These are phyloP conservation scores for Fregetta grallaria DNA, from an alignment of 2,113 vertebrate species.

Conservation along the genomic window DNA sequence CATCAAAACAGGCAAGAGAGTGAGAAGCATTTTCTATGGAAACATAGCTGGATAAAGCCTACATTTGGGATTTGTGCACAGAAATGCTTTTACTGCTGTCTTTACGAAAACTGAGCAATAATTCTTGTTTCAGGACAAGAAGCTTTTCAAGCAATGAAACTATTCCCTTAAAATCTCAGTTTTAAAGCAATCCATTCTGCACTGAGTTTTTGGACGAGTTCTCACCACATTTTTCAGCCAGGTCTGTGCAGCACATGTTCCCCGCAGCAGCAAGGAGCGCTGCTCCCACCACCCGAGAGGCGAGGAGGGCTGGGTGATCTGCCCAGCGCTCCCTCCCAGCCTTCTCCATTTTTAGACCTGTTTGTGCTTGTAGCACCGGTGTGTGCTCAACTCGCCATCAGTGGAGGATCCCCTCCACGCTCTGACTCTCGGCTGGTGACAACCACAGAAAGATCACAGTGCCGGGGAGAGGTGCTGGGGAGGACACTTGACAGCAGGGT, in stretches of 20 bases:
- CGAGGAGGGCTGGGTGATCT: not conserved
- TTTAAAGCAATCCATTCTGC: not conserved
- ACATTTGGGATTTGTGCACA: not conserved
- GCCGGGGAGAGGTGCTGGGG: not conserved
- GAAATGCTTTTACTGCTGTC: not conserved
- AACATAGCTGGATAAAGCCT: not conserved
- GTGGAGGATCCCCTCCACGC: fast-evolving
- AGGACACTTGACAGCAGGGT: not conserved
- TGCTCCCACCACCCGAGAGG: not conserved
- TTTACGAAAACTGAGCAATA: not conserved
- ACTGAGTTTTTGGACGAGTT: not conserved
- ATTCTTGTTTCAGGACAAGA: not conserved
- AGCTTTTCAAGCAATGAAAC: not conserved
- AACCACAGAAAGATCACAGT: not conserved
- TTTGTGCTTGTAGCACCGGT: not conserved
- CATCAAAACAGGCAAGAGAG: not conserved
- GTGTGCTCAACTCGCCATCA: not conserved
- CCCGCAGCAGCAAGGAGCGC: not conserved
- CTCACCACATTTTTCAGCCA: not conserved
- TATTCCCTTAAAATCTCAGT: not conserved
- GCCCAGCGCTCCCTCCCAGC: not conserved
- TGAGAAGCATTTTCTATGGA: not conserved
- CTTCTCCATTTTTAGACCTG: not conserved
- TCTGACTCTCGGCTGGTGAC: not conserved
- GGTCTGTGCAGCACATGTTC: constrained; percentile 38